phyloP scores from a whole-genome alignment of 2,113 vertebrate species.

The Ictalurus punctatus region DNA sequence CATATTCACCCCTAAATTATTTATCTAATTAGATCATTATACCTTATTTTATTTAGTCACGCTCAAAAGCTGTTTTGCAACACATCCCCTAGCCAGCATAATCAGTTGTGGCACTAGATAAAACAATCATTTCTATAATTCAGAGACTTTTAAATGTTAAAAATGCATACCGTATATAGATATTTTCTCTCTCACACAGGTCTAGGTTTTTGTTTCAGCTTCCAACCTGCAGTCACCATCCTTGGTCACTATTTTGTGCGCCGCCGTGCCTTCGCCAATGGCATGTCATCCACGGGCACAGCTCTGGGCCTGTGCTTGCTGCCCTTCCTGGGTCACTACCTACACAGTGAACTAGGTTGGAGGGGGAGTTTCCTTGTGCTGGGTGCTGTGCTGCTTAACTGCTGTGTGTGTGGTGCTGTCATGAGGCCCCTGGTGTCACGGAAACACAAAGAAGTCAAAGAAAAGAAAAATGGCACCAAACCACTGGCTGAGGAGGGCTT shows the following conservation, averaged over 20 bases:
- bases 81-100: neutral
- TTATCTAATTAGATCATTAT: neutral
- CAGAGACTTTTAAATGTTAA: neutral
- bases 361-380: constrained; percentile 88
- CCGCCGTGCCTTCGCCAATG: constrained; percentile 80
- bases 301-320: constrained; percentile 84
- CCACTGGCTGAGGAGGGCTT: constrained; percentile 16
- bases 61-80: neutral
- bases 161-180: neutral
- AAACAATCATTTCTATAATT: neutral
- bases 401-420: constrained; percentile 87
- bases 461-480: constrained; percentile 54
- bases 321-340: constrained; percentile 81
- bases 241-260: constrained; percentile 87
- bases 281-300: constrained; percentile 82
- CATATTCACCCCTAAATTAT: neutral
- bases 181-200: constrained; percentile 67
- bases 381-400: constrained; percentile 85
- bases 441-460: constrained; percentile 48
- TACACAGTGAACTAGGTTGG: constrained; percentile 86
- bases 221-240: constrained; percentile 84
- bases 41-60: neutral
- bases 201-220: constrained; percentile 90
- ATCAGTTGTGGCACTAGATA: neutral
- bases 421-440: constrained; percentile 80